Base-by-base conservation (phyloP, 1,140 invertebrate species). In the Saccostrea cuccullata region DNA sequence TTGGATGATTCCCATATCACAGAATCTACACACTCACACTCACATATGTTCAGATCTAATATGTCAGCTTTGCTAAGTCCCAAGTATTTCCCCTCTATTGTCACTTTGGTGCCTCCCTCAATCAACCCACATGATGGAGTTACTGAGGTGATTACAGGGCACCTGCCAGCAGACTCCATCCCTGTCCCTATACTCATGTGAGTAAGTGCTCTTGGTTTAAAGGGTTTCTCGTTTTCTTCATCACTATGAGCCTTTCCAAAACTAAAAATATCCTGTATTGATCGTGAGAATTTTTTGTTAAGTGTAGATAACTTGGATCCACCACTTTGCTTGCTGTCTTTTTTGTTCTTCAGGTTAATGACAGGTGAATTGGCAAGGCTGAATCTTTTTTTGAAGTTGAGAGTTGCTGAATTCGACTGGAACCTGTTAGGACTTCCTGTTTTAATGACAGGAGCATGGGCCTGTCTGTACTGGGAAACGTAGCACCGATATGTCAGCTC, bases 1-100 rank as follows among this genome's bases (percentile, higher is more conserved):
- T 83, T 90, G 15, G 93, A 90, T 13, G 94, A 95, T 88, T 94
- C 93, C 90, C 92, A 95, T 84, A 94, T 92, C 23, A 95, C 70
- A 55, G 90, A 92, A 58, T 92, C 92, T 9, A 93, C 90, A 87
- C 93, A 91, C 83, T 94, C 92, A 89, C 89, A 91, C 47, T 93
- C 93, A 87, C 92, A 94, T 17, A 95, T 89, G 26, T 90, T 91
- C 58, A 95, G 86, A 67, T 92, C 92, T 47, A 94, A 82, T 73
- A 95, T 93, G 87, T 95, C 94, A 20, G 91, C 91, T 85, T 92
- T 92, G 60, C 91, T 91, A 6, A 92, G 36, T 12, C 94, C 94
- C 55, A 95, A 87, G 90, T 94, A 92, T 23, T 88, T 86, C 0
- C 94, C 94, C 64, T 92, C 91, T 9, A 95, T 91, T 12, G 88